Evolutionary conservation across 1,140 invertebrate genomes (phyloP).

Genomic region (Phthorimaea operculella): DNA sequence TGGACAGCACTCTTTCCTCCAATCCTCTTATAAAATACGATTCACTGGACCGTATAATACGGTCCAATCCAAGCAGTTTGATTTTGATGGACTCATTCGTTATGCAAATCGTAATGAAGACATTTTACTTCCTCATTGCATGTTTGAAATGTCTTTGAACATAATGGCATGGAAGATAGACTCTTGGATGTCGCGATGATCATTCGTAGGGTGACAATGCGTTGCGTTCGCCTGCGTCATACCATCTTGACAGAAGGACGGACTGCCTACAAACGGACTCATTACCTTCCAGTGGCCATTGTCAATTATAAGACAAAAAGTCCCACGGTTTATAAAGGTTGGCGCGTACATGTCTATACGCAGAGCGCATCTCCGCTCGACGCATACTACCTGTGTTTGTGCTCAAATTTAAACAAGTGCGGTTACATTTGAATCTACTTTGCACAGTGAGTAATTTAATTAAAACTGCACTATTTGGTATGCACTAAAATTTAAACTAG

Average conservation of each 20-base stretch:
- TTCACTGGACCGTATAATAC: too few relatives aligned
- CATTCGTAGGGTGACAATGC: slow-evolving; percentile 34
- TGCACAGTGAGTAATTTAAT: not conserved
- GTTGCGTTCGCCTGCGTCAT: slow-evolving; percentile 49
- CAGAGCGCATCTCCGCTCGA: slow-evolving; percentile 50
- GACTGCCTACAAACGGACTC: slow-evolving; percentile 55
- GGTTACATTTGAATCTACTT: not conserved
- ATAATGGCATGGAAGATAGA: not conserved
- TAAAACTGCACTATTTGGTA: not conserved
- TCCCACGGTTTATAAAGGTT: slow-evolving; percentile 63
- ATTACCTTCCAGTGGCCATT: slow-evolving; percentile 60
- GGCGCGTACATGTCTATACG: slow-evolving; percentile 36
- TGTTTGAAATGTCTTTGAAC: too few relatives aligned
- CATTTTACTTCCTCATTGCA: slow-evolving; percentile 4
- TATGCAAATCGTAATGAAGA: not conserved
- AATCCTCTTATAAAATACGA: too few relatives aligned
- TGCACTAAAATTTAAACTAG: too few relatives aligned
- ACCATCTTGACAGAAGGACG: slow-evolving; percentile 52
- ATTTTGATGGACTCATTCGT: too few relatives aligned
- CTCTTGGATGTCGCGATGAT: slow-evolving; percentile 2
- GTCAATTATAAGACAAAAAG: slow-evolving; percentile 60
- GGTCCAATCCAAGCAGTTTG: too few relatives aligned
- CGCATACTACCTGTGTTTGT: slow-evolving; percentile 25
- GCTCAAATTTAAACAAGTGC: not conserved
- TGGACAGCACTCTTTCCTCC: too few relatives aligned